phyloP scores from a whole-genome alignment of 2,797 vertebrate species.

The Remorina albescens region DNA sequence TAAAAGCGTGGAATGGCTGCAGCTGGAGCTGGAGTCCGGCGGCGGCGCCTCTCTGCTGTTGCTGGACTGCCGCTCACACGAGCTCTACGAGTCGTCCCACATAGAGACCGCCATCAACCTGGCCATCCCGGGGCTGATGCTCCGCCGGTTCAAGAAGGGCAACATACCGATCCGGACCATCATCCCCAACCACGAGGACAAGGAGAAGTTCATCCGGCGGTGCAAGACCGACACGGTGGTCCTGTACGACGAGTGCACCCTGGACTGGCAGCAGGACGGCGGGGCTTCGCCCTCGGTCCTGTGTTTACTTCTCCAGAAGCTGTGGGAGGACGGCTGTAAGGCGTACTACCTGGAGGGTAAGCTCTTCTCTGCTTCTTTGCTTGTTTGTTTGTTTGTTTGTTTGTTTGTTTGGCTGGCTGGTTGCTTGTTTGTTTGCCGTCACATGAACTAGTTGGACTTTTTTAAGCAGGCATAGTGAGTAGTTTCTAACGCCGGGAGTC shows the following conservation, averaged over 20 bases:
- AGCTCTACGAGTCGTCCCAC: slow-evolving; percentile 96
- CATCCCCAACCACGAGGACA: slow-evolving; percentile 91
- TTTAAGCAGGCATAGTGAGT: too few species aligned
- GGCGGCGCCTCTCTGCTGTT: slow-evolving; percentile 90
- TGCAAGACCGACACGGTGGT: slow-evolving; percentile 94
- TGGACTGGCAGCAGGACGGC: slow-evolving; percentile 86
- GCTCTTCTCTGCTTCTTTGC: too few species aligned
- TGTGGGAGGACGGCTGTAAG: slow-evolving; percentile 95
- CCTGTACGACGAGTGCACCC: slow-evolving; percentile 94
- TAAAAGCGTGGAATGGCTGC: slow-evolving; percentile 96
- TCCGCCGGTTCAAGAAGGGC: slow-evolving; percentile 94
- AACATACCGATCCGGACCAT: slow-evolving; percentile 95
- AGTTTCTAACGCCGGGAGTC: neutral
- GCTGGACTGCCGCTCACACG: slow-evolving; percentile 96
- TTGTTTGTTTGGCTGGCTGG: too few species aligned
- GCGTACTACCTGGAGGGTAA: slow-evolving; percentile 95
- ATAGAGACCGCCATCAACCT: slow-evolving; percentile 96
- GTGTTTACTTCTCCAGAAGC: slow-evolving; percentile 93
- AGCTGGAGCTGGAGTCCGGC: slow-evolving; percentile 92
- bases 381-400: too few species aligned
- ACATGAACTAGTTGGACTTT: too few species aligned
- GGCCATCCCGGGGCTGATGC: slow-evolving; percentile 96
- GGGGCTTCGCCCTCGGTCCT: slow-evolving; percentile 86
- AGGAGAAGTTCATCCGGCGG: slow-evolving; percentile 91
- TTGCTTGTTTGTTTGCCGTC: too few species aligned